phyloP scores from a whole-genome alignment of 1,140 invertebrate genomes.

The Laupala kohalensis region DNA sequence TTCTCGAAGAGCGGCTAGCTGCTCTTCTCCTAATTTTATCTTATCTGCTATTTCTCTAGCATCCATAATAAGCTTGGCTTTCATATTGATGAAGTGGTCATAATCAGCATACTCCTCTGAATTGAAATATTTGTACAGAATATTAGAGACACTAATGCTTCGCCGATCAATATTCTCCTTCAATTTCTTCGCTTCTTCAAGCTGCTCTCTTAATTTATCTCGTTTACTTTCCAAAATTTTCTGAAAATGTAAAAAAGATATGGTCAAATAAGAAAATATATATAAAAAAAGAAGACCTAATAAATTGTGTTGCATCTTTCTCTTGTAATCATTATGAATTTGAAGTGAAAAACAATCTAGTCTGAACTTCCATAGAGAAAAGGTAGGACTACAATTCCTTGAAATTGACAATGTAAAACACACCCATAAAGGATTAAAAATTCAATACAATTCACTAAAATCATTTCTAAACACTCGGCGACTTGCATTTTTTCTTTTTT shows the following conservation, averaged over 20 bases:
- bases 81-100: slow-evolving; percentile 81
- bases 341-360: background rate
- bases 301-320: no score
- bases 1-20: slow-evolving; percentile 59
- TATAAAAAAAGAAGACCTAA: background rate
- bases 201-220: slow-evolving; percentile 61
- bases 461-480: no score
- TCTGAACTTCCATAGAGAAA: background rate
- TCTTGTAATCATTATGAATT: background rate
- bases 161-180: slow-evolving; percentile 74
- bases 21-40: slow-evolving; percentile 75
- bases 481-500: no score
- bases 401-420: no score
- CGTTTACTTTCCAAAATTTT: slow-evolving; percentile 61
- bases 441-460: no score
- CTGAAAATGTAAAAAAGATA: slow-evolving; percentile 33
- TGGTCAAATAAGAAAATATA: background rate
- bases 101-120: slow-evolving; percentile 69
- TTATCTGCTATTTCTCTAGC: slow-evolving; percentile 74
- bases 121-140: slow-evolving; percentile 61
- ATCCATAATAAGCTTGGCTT: slow-evolving; percentile 79
- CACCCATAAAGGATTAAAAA: no score
- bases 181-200: slow-evolving; percentile 72
- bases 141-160: slow-evolving; percentile 56
- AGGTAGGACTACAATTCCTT: no score